Base-by-base conservation (phyloP, 2,888 invertebrate species). In the Lomographa bimaculata region DNA sequence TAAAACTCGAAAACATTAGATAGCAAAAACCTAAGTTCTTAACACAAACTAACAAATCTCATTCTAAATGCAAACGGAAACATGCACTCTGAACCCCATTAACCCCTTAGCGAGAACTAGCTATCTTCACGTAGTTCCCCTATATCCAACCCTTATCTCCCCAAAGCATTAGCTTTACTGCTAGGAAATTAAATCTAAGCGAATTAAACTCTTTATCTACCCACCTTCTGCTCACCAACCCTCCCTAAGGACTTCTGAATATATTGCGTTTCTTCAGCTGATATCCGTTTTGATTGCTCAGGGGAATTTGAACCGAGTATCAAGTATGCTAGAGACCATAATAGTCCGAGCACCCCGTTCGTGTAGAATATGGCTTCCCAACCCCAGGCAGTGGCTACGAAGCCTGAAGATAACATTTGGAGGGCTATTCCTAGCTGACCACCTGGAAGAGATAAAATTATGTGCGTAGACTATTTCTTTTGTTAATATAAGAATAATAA, bases 331-430 rank as follows among this genome's bases (percentile, higher is more conserved):
- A 91, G 43, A 0, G 90, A 77, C 94, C 94, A 95, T 0, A 90
- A 7, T 0, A 92, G 64, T 0, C 93, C 93, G 0, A 92, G 66
- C 3, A 82, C 82, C 0, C 95, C 95, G 56, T 94, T 94, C 1
- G 92, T 72, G 64, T 96, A 96, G 75, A 96, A 96, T 39, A 94
- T 93, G 3, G 93, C 91, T 0, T 94, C 93, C 96, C 96, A 96
- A 0, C 96, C 96, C 60, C 91, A 84, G 0, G 78, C 55, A 0
- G 93, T 92, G 0, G 92, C 92, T 0, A 94, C 89, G 23, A 92
- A 80, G 0, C 96, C 96, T n/a, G 95, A 93, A 9, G 92, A 78
- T 6, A 94, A 90, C 63, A 96, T 74, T 57, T 95, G 93, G 0
- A 95, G 66, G 0, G 95, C 94, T 5, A 95, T 95, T 3, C 97